Evolutionary conservation across 2,113 vertebrate genomes (phyloP).

Genomic region (Motacilla tschutschensis): DNA sequence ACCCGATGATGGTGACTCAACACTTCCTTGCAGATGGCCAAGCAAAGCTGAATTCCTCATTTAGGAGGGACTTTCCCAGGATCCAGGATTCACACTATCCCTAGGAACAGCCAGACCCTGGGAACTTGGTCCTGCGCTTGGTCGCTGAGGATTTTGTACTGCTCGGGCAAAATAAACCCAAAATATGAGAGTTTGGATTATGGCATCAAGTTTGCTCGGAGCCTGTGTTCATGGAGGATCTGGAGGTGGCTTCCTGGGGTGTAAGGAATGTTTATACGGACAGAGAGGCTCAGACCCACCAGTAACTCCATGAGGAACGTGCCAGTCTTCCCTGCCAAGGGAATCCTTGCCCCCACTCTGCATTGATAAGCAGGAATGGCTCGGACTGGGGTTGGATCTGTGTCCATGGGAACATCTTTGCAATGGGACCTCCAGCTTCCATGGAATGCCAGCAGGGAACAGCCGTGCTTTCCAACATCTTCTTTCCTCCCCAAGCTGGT

Average conservation of each 20-base stretch:
- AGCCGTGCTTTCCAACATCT: rapidly evolving
- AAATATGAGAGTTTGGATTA: not conserved
- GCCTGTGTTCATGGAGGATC: not conserved
- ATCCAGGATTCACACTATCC: rapidly evolving
- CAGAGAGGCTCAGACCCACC: not conserved
- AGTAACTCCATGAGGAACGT: not conserved
- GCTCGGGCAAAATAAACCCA: not conserved
- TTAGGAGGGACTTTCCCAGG: not conserved
- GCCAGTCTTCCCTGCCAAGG: not conserved
- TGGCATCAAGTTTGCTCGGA: rapidly evolving
- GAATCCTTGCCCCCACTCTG: not conserved
- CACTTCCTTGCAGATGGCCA: not conserved
- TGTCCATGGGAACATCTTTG: not conserved
- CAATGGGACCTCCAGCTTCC: not conserved
- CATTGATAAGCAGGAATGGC: not conserved
- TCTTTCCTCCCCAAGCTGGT: not conserved
- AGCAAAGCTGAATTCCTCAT: not conserved
- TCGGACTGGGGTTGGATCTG: not conserved
- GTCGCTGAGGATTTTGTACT: not conserved
- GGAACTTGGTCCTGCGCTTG: not conserved
- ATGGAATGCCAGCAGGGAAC: not conserved
- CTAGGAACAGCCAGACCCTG: not conserved
- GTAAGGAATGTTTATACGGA: not conserved
- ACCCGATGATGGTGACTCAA: rapidly evolving
- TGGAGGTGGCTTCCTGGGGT: not conserved